Base-by-base conservation (phyloP, 2,888 invertebrate genomes). In the Aelia acuminata region DNA sequence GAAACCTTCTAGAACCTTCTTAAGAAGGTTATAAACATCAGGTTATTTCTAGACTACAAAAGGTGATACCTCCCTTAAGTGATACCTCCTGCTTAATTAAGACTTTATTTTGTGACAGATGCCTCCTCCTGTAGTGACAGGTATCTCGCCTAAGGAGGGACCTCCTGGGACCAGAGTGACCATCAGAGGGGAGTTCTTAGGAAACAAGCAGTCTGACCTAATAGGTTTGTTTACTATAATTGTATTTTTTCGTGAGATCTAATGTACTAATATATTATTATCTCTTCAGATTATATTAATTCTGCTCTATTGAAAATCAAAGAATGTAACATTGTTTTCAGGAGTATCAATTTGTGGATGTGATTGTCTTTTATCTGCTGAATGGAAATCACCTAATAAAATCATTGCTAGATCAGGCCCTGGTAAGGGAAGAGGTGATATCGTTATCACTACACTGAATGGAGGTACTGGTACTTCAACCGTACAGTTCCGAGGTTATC, bases 321-420 rank as follows among this genome's bases (percentile, higher is more conserved):
- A 10, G 20, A 70, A 22, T 4, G n/a, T 35, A 80, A 80, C n/a
- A 39, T 39, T 75, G 8, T 20, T 39, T 91, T n/a, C 91, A 98
- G 98, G 97, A 88, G 93, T 99, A 15, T 96, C 96, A 91, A 99
- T 99, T 91, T 99, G 99, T 93, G 98, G 97, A 0, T 96, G 97
- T 90, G 99, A 99, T 92, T 99, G 99, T 92, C 93, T 98, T 49
- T 93, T 99, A 88, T 97, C 98, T 22, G 98, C 98, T 0, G 99
- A 99, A 94, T 99, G 99, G 99, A 98, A 98, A 92, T 98, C 98
- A 1, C 94, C 96, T 50, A 99, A 98, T 92, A 99, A 99, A 94
- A 98, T 99, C 90, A 96, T 98, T 87, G 99, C 99, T 0, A 95
- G 99, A 89, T 97, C 98, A 10, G 99, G 99, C 0, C 96, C 97